Percentiles rank a stretch among this genome's conserved stretches.
Conservation (phyloP, 2,113 vertebrate genomes). For the Eulemur macaco region DNA sequence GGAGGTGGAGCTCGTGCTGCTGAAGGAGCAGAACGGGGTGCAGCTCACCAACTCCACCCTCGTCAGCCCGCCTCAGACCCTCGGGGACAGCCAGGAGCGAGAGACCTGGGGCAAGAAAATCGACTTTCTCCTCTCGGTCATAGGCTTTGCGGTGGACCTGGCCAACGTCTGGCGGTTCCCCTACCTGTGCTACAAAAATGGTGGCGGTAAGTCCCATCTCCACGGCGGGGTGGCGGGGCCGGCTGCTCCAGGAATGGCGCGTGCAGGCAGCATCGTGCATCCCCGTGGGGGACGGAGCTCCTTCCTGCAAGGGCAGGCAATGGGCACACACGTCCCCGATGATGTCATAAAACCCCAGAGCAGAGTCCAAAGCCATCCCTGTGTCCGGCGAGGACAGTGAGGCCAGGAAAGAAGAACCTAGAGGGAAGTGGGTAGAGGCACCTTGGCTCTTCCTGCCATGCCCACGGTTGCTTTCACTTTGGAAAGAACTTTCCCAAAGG, state of each 20-base stretch:
- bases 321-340: rapidly evolving
- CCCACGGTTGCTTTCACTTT: background rate
- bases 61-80: slow-evolving; percentile 79
- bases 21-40: slow-evolving; percentile 93
- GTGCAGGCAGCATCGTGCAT: rapidly evolving
- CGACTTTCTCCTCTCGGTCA: slow-evolving; percentile 93
- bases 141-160: slow-evolving; percentile 92
- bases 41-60: slow-evolving; percentile 90
- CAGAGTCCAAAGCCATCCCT: rapidly evolving
- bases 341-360: rapidly evolving
- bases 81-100: slow-evolving; percentile 81
- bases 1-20: slow-evolving; percentile 91
- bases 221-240: too few species aligned
- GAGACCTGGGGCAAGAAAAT: slow-evolving; percentile 95
- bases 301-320: too few species aligned
- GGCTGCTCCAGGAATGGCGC: background rate
- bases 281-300: background rate
- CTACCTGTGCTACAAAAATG: slow-evolving; percentile 94
- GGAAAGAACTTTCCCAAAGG: background rate
- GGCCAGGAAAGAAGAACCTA: background rate
- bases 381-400: rapidly evolving
- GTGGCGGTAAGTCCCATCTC: slow-evolving; percentile 75
- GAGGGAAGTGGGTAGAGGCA: rapidly evolving
- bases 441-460: background rate
- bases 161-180: slow-evolving; percentile 95